Base-by-base conservation (phyloP, 2,113 vertebrate species). In the Choloepus hoffmanni region DNA sequence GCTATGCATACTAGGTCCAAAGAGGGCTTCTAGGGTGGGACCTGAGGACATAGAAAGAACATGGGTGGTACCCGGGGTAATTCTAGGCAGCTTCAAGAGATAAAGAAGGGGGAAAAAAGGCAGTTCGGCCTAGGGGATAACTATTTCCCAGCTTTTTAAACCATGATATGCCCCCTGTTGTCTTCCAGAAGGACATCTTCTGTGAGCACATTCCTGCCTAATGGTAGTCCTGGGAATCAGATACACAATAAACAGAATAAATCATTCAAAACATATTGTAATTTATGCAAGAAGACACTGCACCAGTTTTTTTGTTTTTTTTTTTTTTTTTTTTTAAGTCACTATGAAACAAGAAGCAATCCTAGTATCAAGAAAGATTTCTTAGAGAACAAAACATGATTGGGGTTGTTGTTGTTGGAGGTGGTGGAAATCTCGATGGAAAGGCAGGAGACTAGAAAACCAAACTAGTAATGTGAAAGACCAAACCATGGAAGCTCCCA, bases 201-300 rank as follows among this genome's bases (percentile, higher is more conserved):
- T 72, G 4, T 77, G 70, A 88, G 43, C 55, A 92, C 36, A 94
- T 33, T 92, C 48, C 12, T 88, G 33, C 77, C 53, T 14, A 86
- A 81, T 23, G 16, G 10, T 10, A n/a, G 28, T 67, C 43, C 63
- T 81, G 77, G 68, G 50, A 90, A 84, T 77, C 16, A 74, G 2
- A 7, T 40, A 70, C 28, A 77, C 7, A 50, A 92, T 33, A 88
- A 84, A 78, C 1, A 72, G 30, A 88, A 45, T 36, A 89, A 77
- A 53, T 70, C 76, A 77, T 91, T 62, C 21, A 87, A 89, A 94
- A 77, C 90, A 86, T 36, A 78, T 18, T 73, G 43, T 10, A 79
- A 89, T 78, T 63, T 95, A 13, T 70, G 3, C 12, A 70, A 70
- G 12, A 89, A 12, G n/a, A n/a, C 53, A 43, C 63, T 30, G 7